A percentile compares a stretch with the other conserved stretches of the same genome.
These are phyloP conservation scores for Cyanistes caeruleus DNA, from an alignment of 2,113 vertebrate genomes.

Conservation along the genomic window DNA sequence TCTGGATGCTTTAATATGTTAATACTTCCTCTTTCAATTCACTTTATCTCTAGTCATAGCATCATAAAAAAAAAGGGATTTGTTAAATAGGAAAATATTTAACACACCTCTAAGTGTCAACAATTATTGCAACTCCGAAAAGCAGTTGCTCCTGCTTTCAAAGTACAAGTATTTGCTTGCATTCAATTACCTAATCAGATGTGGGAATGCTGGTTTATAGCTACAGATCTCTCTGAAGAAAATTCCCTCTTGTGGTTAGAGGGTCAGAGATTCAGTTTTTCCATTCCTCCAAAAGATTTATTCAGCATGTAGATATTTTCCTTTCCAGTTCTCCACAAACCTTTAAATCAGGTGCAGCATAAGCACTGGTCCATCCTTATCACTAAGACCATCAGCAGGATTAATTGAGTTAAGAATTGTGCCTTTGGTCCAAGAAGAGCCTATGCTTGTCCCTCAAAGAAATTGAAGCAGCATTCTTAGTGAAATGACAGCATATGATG, in stretches of 20 bases:
- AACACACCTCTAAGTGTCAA: not conserved
- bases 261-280: not conserved
- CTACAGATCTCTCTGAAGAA: not conserved
- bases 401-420: not conserved
- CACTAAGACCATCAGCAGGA: not conserved
- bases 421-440: not conserved
- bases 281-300: not conserved
- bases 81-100: not conserved
- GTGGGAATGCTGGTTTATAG: not conserved
- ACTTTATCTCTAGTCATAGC: not conserved
- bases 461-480: conserved; percentile 1
- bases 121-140: not conserved
- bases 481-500: conserved; percentile 15
- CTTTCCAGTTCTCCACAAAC: not conserved
- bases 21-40: not conserved
- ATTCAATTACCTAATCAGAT: not conserved
- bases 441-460: not conserved
- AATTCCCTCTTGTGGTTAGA: not conserved
- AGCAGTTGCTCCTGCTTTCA: not conserved
- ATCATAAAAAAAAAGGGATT: not conserved
- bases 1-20: not conserved
- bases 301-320: not conserved
- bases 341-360: not conserved
- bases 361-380: not conserved
- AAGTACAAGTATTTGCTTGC: not conserved